Evolutionary conservation across 2,797 vertebrate species (phyloP).

Genomic region (Coccyzus lansbergi): DNA sequence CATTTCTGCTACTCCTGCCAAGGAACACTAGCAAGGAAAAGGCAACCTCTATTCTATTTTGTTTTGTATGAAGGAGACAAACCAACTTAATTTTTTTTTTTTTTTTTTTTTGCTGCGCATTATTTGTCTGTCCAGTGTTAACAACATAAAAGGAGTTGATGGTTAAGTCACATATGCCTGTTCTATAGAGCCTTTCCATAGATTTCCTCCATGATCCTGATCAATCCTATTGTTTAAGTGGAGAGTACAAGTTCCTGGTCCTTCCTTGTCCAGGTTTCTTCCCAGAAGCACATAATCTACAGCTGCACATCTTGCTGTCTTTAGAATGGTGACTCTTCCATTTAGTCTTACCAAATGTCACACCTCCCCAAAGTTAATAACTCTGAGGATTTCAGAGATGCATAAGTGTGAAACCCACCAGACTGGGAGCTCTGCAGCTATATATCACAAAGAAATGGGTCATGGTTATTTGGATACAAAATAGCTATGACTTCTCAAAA

Average conservation of each 20-base stretch:
- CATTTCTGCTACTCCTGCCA: background rate
- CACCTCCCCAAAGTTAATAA: background rate
- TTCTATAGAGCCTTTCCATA: background rate
- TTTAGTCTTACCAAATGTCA: background rate
- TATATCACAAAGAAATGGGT: background rate
- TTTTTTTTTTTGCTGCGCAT: background rate
- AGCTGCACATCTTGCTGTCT: background rate
- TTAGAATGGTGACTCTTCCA: background rate
- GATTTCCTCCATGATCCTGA: background rate
- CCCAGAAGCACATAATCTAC: background rate
- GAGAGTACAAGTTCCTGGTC: background rate
- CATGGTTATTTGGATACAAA: constrained; percentile 21
- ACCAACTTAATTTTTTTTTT: rapidly evolving
- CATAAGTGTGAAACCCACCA: background rate
- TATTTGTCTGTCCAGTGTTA: background rate
- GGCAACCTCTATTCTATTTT: background rate
- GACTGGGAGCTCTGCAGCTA: background rate
- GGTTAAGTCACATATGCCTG: background rate
- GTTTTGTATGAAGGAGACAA: background rate
- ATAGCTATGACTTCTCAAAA: background rate
- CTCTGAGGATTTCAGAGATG: background rate
- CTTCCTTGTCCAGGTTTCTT: background rate
- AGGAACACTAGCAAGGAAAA: background rate
- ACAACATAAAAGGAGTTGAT: background rate
- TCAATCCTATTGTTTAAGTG: background rate